phyloP scores from a whole-genome alignment of 53 echinoderm and acorn worm species.

The Crossaster papposus region DNA sequence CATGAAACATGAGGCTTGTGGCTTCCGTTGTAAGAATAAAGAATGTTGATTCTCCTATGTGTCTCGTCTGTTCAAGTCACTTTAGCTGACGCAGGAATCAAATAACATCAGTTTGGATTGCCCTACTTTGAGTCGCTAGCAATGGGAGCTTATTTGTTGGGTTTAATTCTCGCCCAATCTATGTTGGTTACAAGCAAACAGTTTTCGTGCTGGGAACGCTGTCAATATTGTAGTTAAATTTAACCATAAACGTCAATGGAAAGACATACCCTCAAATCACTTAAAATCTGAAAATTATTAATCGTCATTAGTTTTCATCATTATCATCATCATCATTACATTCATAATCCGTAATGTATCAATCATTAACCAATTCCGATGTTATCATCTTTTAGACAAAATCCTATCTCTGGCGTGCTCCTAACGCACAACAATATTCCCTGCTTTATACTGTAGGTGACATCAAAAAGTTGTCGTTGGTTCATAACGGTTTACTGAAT shows the following conservation, averaged over 20 bases:
- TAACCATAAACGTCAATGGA: too few relatives aligned
- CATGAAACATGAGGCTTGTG: constrained; percentile 11
- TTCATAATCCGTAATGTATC: too few relatives aligned
- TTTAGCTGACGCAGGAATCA: constrained; percentile 8
- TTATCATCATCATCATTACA: too few relatives aligned
- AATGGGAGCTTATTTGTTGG: too few relatives aligned
- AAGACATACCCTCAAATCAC: too few relatives aligned
- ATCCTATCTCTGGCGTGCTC: not conserved
- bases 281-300: too few relatives aligned
- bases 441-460: not conserved
- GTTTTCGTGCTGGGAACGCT: too few relatives aligned
- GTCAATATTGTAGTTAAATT: too few relatives aligned
- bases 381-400: not conserved
- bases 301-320: too few relatives aligned
- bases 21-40: not conserved
- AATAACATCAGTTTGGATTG: not conserved
- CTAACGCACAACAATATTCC: not conserved
- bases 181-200: too few relatives aligned
- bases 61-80: not conserved
- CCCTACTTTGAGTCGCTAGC: not conserved
- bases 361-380: not conserved
- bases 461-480: not conserved
- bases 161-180: too few relatives aligned
- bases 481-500: not conserved
- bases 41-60: not conserved